These are phyloP conservation scores for Eustalomyia histrio DNA, from an alignment of 2,888 invertebrate species.

Conservation along the genomic window DNA sequence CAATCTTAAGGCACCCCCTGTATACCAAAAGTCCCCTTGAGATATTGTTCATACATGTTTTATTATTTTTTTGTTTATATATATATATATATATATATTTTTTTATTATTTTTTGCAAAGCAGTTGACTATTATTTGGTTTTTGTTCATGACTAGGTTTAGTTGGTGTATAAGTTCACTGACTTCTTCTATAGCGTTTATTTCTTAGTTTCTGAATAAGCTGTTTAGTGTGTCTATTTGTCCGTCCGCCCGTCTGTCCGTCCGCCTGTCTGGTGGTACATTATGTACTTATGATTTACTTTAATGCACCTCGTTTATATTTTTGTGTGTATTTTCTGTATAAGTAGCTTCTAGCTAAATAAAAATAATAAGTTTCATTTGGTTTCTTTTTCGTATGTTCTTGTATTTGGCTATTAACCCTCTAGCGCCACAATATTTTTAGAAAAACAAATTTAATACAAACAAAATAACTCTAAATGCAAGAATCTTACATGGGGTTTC, in stretches of 20 bases:
- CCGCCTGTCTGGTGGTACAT: background rate
- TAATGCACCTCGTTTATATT: constrained; percentile 6
- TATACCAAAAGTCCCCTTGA: background rate
- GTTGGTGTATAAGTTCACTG: constrained; percentile 56
- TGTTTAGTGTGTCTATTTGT: background rate
- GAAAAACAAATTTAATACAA: background rate
- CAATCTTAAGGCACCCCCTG: constrained; percentile 2
- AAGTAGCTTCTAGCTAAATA: constrained; percentile 3
- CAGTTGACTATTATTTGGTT: constrained; percentile 4
- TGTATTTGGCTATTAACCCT: background rate
- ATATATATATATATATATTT: too few species aligned
- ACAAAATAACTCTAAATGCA: too few species aligned
- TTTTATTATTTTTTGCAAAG: background rate
- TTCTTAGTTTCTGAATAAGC: constrained; percentile 2
- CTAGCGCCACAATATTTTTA: background rate
- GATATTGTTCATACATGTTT: background rate
- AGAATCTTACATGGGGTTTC: too few species aligned
- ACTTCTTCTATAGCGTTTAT: constrained; percentile 46
- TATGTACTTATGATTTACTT: constrained; percentile 7
- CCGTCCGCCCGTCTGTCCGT: background rate
- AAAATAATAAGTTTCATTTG: background rate
- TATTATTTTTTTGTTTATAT: background rate
- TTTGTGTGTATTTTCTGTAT: background rate
- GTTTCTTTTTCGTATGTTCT: background rate
- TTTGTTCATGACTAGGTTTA: constrained; percentile 35